These are phyloP conservation scores for Loriculus beryllinus DNA, from an alignment of 2,797 vertebrate species.

Conservation along the genomic window DNA sequence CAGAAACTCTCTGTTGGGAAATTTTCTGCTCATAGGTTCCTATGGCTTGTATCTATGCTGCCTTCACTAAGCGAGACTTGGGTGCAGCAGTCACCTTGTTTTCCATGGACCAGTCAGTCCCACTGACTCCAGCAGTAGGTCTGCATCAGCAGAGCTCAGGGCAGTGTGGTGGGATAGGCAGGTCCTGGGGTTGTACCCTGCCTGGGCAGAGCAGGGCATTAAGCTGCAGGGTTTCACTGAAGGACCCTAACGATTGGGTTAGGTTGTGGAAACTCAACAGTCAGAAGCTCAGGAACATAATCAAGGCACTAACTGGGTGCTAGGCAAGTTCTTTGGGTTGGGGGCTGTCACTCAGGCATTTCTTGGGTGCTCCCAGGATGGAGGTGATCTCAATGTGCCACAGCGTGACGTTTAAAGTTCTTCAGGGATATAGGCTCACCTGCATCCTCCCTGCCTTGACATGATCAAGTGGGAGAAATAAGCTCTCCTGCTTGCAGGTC, in stretches of 20 bases:
- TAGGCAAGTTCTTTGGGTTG: neutral
- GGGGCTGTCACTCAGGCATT: neutral
- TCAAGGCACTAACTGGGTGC: neutral
- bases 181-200: neutral
- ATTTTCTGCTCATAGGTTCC: neutral
- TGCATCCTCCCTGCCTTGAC: neutral
- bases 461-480: neutral
- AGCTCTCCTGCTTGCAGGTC: neutral
- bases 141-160: neutral
- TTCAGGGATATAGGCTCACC: no score
- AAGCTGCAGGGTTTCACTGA: neutral
- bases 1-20: neutral
- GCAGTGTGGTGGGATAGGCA: neutral
- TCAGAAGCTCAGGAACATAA: neutral
- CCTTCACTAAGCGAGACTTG: neutral
- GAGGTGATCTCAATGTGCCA: neutral
- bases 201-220: neutral
- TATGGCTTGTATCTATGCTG: neutral
- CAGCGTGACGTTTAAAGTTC: neutral
- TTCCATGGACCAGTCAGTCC: neutral
- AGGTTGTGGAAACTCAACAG: neutral
- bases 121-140: accelerated
- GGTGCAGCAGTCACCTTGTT: neutral
- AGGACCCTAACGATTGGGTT: neutral
- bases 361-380: neutral